Percentiles rank a stretch among this genome's conserved stretches.
phyloP scores from a whole-genome alignment of 2,797 vertebrate species.

The Hyperoplus lanceolatus region DNA sequence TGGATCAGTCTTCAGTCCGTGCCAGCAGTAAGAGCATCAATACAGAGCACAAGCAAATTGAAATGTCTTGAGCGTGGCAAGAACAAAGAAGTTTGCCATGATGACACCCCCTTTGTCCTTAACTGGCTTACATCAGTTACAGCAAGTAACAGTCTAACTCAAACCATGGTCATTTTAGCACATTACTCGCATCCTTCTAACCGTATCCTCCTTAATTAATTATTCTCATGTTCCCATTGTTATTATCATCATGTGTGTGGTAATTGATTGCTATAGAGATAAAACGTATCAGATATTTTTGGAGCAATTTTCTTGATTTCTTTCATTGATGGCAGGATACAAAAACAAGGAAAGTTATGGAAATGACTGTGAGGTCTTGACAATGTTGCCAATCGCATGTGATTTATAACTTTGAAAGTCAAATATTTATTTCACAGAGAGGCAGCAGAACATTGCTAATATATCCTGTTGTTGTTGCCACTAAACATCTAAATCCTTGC shows the following conservation, averaged over 20 bases:
- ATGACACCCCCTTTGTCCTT: too few relatives aligned
- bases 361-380: background rate
- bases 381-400: background rate
- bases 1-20: too few relatives aligned
- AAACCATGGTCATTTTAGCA: too few relatives aligned
- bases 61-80: too few relatives aligned
- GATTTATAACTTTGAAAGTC: background rate
- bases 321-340: background rate
- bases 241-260: background rate
- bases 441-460: background rate
- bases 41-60: too few relatives aligned
- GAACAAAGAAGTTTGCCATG: too few relatives aligned
- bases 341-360: background rate
- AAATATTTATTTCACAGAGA: background rate
- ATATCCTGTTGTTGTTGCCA: background rate
- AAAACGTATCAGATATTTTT: background rate
- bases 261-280: background rate
- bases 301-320: background rate
- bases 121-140: too few relatives aligned
- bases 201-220: too few relatives aligned
- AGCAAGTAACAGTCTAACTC: too few relatives aligned
- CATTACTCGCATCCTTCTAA: too few relatives aligned
- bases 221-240: too few relatives aligned
- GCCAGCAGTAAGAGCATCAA: too few relatives aligned
- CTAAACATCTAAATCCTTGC: background rate